These are phyloP conservation scores for Cheilosia variabilis DNA, from an alignment of 2,888 invertebrate genomes.

Conservation along the genomic window DNA sequence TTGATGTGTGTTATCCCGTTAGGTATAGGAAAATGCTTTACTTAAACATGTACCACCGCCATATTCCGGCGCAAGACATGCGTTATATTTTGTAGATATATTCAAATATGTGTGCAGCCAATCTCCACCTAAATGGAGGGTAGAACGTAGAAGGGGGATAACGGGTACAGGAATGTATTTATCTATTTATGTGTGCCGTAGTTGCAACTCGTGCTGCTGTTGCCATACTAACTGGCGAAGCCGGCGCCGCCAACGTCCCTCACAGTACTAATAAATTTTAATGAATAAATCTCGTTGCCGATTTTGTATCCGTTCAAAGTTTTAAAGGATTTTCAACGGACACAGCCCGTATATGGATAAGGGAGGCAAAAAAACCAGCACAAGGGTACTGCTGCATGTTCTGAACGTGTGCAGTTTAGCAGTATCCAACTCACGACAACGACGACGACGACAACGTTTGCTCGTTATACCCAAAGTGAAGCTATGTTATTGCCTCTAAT, in stretches of 20 bases:
- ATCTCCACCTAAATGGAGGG: conserved; percentile 13
- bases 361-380: conserved; percentile 2
- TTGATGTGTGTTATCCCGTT: conserved; percentile 56
- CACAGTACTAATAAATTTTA: conserved; percentile 71
- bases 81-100: conserved; percentile 8
- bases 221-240: conserved; percentile 23
- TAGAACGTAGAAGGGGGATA: conserved; percentile 7
- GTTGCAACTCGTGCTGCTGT: not conserved
- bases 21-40: conserved; percentile 54
- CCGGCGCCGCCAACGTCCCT: conserved; percentile 33
- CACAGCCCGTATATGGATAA: conserved; percentile 40
- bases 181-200: conserved; percentile 54
- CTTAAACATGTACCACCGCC: conserved; percentile 45
- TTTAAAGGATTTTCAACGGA: conserved; percentile 73
- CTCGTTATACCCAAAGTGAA: conserved; percentile 65
- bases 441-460: conserved; percentile 45
- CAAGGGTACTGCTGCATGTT: conserved; percentile 56
- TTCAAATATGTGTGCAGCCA: conserved; percentile 21
- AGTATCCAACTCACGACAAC: conserved; percentile 43
- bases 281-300: conserved; percentile 75
- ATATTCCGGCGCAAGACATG: conserved; percentile 45
- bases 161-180: conserved; percentile 56
- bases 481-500: conserved; percentile 58
- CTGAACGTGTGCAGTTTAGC: conserved; percentile 34
- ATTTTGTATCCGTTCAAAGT: conserved; percentile 74